Conservation (phyloP, 1,140 invertebrate species). For the Battus philenor region DNA sequence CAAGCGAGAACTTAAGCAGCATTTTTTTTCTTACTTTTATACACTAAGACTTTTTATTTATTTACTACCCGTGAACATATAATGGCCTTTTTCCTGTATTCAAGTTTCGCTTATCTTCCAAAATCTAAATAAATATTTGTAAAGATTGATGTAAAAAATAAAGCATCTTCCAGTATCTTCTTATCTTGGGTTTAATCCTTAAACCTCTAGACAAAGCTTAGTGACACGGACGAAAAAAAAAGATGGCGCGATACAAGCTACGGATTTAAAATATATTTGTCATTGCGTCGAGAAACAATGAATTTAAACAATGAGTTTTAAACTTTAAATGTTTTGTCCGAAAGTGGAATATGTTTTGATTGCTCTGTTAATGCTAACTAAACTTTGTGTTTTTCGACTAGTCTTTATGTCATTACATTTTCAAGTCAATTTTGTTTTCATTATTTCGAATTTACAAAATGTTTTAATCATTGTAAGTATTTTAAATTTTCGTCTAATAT, state of each 20-base stretch:
- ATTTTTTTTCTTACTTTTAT: no score
- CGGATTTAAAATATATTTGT: constrained; percentile 22
- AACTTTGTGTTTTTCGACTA: constrained; percentile 1
- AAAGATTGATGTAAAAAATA: constrained; percentile 6
- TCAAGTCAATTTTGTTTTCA: neutral
- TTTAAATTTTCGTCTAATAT: no score
- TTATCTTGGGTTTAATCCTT: constrained; percentile 14
- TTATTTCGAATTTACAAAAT: no score
- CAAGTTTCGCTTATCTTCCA: no score
- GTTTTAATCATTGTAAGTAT: no score
- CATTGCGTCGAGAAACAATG: constrained; percentile 17
- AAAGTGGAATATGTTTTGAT: constrained; percentile 5
- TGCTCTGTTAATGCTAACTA: neutral
- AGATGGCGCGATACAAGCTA: constrained; percentile 22
- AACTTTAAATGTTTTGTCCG: neutral
- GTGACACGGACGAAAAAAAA: constrained; percentile 28
- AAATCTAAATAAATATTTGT: constrained; percentile 10
- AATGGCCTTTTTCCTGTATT: no score
- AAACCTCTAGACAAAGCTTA: constrained; percentile 29
- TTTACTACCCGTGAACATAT: no score
- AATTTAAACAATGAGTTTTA: constrained; percentile 7
- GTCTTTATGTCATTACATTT: neutral
- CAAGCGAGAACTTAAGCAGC: no score
- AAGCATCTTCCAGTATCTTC: neutral
- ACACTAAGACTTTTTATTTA: no score